Conservation (phyloP, 2,888 invertebrate species). For the Scotopteryx bipunctaria region DNA sequence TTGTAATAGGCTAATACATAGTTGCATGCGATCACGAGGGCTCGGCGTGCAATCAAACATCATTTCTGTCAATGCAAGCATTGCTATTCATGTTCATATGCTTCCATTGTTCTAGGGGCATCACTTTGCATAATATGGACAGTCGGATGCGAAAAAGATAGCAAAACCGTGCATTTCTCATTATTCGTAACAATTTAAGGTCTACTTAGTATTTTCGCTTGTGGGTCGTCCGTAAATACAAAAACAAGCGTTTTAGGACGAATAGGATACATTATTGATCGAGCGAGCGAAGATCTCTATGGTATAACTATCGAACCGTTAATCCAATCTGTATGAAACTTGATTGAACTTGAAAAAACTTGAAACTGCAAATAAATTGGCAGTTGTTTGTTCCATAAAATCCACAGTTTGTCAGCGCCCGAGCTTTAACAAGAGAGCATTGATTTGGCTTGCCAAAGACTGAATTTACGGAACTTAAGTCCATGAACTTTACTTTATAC, state of each 20-base stretch:
- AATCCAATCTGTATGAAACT: too few relatives aligned
- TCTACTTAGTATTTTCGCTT: too few relatives aligned
- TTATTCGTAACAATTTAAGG: too few relatives aligned
- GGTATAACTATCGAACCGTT: too few relatives aligned
- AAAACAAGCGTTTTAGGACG: too few relatives aligned
- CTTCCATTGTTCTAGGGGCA: constrained; percentile 24
- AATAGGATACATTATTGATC: too few relatives aligned
- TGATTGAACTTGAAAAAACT: too few relatives aligned
- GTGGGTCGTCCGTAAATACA: too few relatives aligned
- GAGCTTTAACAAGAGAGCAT: constrained; percentile 10
- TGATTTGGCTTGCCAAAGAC: constrained; percentile 8
- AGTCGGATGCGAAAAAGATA: constrained; percentile 4
- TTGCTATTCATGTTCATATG: constrained; percentile 32
- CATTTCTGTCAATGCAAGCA: constrained; percentile 33
- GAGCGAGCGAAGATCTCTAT: too few relatives aligned
- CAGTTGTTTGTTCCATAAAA: constrained; percentile 7
- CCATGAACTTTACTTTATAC: too few relatives aligned
- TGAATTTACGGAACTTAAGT: not conserved
- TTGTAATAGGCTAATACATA: constrained; percentile 28
- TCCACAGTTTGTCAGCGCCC: not conserved
- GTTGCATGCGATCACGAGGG: constrained; percentile 24
- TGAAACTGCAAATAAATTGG: not conserved
- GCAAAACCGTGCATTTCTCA: not conserved
- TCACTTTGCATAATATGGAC: constrained; percentile 14
- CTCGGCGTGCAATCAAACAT: constrained; percentile 31